Percentiles rank a stretch among this genome's conserved stretches.
These are phyloP conservation scores for Laothoe populi DNA, from an alignment of 2,888 invertebrate genomes.

Conservation along the genomic window DNA sequence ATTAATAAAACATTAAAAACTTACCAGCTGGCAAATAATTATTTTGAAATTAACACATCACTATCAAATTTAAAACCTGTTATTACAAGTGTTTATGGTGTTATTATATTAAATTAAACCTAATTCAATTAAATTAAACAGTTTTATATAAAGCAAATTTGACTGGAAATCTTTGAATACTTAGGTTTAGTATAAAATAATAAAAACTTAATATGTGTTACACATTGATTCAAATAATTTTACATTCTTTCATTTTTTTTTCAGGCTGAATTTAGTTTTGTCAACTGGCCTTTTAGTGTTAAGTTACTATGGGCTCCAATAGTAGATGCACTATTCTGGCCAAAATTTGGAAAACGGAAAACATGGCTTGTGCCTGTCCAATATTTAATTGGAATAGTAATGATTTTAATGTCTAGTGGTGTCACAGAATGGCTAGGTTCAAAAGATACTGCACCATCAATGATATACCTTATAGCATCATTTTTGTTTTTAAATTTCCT, in stretches of 20 bases:
- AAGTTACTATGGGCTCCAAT: constrained; percentile 99
- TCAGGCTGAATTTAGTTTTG: constrained; percentile 96
- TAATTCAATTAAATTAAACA: too few relatives aligned
- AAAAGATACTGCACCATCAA: constrained; percentile 86
- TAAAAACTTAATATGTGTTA: too few relatives aligned
- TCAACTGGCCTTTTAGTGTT: constrained; percentile 95
- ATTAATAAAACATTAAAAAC: too few relatives aligned
- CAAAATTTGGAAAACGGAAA: constrained; percentile 95
- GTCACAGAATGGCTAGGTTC: constrained; percentile 92
- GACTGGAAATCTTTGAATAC: too few relatives aligned
- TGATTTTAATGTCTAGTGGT: constrained; percentile 93
- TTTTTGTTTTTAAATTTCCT: constrained; percentile 97
- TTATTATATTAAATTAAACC: too few relatives aligned
- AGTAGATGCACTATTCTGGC: constrained; percentile 95
- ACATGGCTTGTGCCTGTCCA: constrained; percentile 98
- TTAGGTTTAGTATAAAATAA: too few relatives aligned
- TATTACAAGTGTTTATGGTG: too few relatives aligned
- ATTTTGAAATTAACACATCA: too few relatives aligned
- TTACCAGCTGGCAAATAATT: too few relatives aligned
- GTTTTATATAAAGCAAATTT: too few relatives aligned
- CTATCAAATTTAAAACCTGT: too few relatives aligned
- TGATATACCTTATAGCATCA: constrained; percentile 90
- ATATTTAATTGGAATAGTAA: constrained; percentile 94
- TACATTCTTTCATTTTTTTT: constrained; percentile 48
- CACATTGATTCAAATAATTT: too few relatives aligned